Evolutionary conservation across 1,140 invertebrate species (phyloP).

Genomic region (Brachionus asplanchnoidis): DNA sequence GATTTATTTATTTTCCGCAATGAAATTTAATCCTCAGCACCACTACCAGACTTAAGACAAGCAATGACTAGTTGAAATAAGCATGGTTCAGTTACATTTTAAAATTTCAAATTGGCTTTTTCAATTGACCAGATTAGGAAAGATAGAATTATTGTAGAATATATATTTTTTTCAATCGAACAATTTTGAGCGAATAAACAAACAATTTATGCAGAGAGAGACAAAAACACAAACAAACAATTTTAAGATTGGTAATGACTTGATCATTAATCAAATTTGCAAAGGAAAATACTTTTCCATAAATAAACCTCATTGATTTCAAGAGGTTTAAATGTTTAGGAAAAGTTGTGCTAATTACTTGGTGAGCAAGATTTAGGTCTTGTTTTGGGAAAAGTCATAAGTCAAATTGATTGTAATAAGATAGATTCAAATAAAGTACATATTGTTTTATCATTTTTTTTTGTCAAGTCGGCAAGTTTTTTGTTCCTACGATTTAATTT

Average conservation of each 20-base stretch:
- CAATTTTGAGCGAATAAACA: neutral
- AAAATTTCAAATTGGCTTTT: neutral
- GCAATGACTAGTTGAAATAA: neutral
- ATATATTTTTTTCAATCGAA: neutral
- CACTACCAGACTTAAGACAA: neutral
- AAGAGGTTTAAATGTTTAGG: neutral
- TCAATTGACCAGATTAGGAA: neutral
- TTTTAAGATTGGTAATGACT: neutral
- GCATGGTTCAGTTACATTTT: neutral
- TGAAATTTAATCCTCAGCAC: neutral
- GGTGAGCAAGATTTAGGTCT: neutral
- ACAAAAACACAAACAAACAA: neutral
- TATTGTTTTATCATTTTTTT: neutral
- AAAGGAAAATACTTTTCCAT: neutral
- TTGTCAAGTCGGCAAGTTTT: neutral
- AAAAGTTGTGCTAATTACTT: constrained; percentile 16
- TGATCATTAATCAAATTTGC: constrained; percentile 25
- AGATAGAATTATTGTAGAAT: neutral
- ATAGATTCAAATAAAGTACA: neutral
- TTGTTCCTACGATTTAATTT: constrained; percentile 3
- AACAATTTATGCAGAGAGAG: neutral
- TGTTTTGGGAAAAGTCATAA: constrained; percentile 32
- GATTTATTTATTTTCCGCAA: neutral
- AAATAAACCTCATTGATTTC: neutral
- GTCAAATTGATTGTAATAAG: constrained; percentile 24